Percentiles rank a stretch among this genome's conserved stretches.
phyloP scores from a whole-genome alignment of 2,113 vertebrate genomes.

The Odontophorus gujanensis region DNA sequence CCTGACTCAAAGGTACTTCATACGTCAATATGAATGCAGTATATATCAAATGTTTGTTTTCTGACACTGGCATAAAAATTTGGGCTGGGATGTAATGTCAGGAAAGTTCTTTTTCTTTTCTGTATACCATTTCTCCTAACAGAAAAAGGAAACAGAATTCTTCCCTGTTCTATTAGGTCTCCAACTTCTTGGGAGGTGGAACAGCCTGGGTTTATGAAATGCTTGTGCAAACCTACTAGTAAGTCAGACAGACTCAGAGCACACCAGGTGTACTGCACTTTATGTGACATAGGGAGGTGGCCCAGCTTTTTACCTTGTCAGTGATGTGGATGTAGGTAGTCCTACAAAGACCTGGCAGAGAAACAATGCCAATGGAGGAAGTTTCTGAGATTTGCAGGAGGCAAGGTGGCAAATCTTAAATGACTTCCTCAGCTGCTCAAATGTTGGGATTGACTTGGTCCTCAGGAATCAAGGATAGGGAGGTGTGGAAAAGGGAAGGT shows the following conservation, averaged over 20 bases:
- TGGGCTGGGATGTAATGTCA: not conserved
- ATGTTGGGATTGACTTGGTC: not conserved
- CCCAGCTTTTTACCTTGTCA: not conserved
- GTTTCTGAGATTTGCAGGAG: not conserved
- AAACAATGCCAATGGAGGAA: not conserved
- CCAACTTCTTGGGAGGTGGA: not conserved
- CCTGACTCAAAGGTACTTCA: not conserved
- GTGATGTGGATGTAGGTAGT: not conserved
- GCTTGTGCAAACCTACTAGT: not conserved
- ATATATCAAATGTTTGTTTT: not conserved
- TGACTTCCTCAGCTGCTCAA: not conserved
- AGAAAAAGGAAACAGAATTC: not conserved
- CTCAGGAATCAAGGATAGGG: not conserved
- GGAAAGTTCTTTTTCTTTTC: not conserved
- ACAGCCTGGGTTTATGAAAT: not conserved
- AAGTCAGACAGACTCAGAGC: not conserved
- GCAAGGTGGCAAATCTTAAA: not conserved
- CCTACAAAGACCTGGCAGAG: not conserved
- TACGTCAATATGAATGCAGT: not conserved
- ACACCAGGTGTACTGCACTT: not conserved
- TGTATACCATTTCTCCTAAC: not conserved
- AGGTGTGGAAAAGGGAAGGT: not conserved
- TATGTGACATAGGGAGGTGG: not conserved
- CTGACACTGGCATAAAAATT: not conserved
- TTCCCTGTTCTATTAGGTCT: not conserved